Conservation (phyloP, 2,113 vertebrate genomes). For the Bungarus multicinctus region DNA sequence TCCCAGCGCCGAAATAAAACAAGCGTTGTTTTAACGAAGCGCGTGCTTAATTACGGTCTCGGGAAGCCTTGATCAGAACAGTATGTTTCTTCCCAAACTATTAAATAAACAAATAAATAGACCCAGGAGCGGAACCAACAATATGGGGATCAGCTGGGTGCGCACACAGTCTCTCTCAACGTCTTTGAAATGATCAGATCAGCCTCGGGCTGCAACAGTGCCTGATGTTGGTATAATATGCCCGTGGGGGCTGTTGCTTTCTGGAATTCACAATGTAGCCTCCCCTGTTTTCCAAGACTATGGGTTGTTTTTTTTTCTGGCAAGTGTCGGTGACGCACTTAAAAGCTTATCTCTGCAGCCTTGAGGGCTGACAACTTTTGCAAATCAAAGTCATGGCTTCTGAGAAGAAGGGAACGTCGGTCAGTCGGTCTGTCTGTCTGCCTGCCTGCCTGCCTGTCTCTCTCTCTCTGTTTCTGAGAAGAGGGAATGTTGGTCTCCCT, state of each 20-base stretch:
- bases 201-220: background rate
- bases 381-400: background rate
- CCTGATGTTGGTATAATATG: background rate
- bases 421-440: no score
- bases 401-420: background rate
- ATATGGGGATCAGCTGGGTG: background rate
- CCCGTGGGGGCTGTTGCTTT: no score
- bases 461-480: no score
- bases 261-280: background rate
- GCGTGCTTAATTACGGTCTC: no score
- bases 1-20: no score
- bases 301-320: no score
- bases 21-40: no score
- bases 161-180: fast-evolving
- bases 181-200: background rate
- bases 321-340: background rate
- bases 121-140: background rate
- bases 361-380: background rate
- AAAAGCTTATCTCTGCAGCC: background rate
- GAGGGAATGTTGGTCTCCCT: no score
- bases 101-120: background rate
- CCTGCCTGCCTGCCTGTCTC: no score
- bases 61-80: no score
- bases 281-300: background rate
- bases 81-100: background rate